These are phyloP conservation scores for Dendrocincla tyrannina DNA, from an alignment of 2,797 vertebrate genomes.

Conservation along the genomic window DNA sequence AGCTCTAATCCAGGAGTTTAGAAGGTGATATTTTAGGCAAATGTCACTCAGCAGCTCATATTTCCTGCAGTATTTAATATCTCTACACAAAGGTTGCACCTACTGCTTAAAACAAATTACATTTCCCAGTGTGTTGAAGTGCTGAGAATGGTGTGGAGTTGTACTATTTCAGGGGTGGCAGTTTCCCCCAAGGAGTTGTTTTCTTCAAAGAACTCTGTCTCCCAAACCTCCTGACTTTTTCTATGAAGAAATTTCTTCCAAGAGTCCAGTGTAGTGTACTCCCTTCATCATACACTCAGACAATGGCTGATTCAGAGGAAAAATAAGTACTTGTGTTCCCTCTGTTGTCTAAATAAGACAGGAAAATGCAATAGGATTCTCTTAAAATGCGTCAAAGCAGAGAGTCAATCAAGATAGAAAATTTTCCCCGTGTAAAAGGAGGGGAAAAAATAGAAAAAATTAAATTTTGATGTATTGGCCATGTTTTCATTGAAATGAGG, in stretches of 20 bases:
- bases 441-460: background rate
- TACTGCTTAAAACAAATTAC: background rate
- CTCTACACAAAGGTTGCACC: background rate
- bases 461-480: background rate
- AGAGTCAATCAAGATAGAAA: background rate
- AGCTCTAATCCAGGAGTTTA: background rate
- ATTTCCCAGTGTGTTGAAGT: background rate
- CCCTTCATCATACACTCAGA: background rate
- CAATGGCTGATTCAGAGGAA: background rate
- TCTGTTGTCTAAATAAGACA: background rate
- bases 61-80: background rate
- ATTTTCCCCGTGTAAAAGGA: background rate
- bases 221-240: background rate
- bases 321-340: background rate
- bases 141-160: background rate
- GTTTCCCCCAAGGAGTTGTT: background rate
- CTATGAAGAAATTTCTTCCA: background rate
- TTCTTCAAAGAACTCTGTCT: background rate
- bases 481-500: background rate
- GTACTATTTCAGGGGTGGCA: background rate
- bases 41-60: background rate
- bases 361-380: background rate
- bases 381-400: background rate
- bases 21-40: conserved; percentile 20
- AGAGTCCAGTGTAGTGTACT: background rate